Conservation (phyloP, 2,113 vertebrate species). For the Bungarus multicinctus region DNA sequence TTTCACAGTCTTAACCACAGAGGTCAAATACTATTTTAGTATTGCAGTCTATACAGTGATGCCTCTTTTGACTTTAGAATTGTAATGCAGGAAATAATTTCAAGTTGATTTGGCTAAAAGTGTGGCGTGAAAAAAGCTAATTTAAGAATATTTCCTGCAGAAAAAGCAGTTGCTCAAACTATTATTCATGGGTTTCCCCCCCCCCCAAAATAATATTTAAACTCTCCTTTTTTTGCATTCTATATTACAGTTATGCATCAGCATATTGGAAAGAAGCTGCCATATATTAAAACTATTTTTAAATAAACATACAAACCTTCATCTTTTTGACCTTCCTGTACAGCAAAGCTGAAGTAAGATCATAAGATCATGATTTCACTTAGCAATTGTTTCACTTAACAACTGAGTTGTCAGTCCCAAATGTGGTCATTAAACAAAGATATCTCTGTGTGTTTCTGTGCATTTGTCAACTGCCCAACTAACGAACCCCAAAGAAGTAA, state of each 20-base stretch:
- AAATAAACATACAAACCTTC: neutral
- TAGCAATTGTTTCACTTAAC: neutral
- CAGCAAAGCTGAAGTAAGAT: neutral
- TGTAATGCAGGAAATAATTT: neutral
- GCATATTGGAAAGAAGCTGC: neutral
- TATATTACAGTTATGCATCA: neutral
- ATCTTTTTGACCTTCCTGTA: neutral
- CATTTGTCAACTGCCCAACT: neutral
- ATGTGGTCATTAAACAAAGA: neutral
- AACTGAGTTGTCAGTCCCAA: neutral
- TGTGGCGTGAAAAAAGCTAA: neutral
- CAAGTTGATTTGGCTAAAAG: neutral
- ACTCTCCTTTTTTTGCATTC: neutral
- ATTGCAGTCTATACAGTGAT: neutral
- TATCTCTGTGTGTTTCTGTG: neutral
- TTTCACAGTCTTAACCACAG: conserved; percentile 51
- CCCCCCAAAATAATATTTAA: neutral
- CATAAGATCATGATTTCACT: neutral
- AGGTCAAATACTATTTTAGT: conserved; percentile 22
- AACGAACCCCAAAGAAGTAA: too few species aligned
- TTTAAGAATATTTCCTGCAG: neutral
- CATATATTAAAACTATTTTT: neutral
- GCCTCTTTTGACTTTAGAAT: neutral
- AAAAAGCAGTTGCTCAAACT: neutral
- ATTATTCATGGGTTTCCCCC: neutral